Base-by-base conservation (phyloP, 1,140 invertebrate genomes). In the Dermatophagoides farinae region DNA sequence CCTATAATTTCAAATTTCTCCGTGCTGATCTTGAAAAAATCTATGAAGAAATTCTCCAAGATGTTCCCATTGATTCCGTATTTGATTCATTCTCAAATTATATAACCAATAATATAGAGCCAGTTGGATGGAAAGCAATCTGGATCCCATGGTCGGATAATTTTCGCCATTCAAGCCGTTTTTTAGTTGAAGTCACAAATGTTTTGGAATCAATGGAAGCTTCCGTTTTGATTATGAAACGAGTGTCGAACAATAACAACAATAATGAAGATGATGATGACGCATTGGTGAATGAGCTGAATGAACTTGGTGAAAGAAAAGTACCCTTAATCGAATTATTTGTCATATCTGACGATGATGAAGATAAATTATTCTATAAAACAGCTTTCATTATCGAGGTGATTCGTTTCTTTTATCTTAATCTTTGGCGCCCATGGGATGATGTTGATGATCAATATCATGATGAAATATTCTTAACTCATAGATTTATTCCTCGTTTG, bases 51-150 rank as follows among this genome's bases (percentile, higher is more conserved):
- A 61, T 65, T 20, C 25, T 65, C 18, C 12, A 25, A 16, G 38
- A 41, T 10, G 41, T 25, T 40, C 4, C 14, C 11, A 39, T 59
- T 40, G 47, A 54, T 57, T 37, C 54, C 51, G 58, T 64, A 38
- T 57, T 63, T 44, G 23, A 51, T 12, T 49, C 50, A 14, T 20
- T 68, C n/a, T 55, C 62, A 14, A 39, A 61, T 25, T 67, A 68
- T 40, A 44, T 68, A 5, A 60, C 55, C 1, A 53, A 43, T 11
- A 43, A 61, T 31, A 63, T 68, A 14, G 67, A 68, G 23, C 67
- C 67, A 18, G 47, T 64, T 23, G 67, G 66, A 12, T 68, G 67
- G 67, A 58, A 61, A 53, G 66, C 66, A 22, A 60, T 68, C 20
- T 68, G 67, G 67, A 61, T 64, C 47, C 57, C 64, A 12, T 50